Evolutionary conservation across 2,113 vertebrate species (phyloP).

Genomic region (Oxygymnocypris stewartii): DNA sequence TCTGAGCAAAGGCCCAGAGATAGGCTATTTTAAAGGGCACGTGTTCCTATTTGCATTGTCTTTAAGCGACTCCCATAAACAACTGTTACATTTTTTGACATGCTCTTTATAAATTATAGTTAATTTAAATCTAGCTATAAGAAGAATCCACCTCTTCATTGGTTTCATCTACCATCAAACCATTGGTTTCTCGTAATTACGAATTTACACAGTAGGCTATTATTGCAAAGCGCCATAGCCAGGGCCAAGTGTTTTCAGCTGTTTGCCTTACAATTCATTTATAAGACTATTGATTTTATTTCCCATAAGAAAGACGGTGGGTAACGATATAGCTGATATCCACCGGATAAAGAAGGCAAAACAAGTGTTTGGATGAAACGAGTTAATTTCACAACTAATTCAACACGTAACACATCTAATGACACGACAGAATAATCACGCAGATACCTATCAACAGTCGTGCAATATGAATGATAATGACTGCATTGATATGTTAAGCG

Average conservation of each 20-base stretch:
- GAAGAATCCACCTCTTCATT: background rate
- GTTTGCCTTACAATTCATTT: slow-evolving; percentile 5
- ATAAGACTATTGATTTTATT: slow-evolving; percentile 34
- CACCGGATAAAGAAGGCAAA: slow-evolving; percentile 48
- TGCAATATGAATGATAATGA: slow-evolving; percentile 67
- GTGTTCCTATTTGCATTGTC: background rate
- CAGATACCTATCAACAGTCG: slow-evolving; percentile 67
- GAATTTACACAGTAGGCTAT: background rate
- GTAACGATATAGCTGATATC: slow-evolving; percentile 43
- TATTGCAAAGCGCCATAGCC: background rate
- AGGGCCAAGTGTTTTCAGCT: slow-evolving; percentile 8
- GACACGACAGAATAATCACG: slow-evolving; percentile 65
- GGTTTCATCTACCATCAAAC: too few relatives aligned
- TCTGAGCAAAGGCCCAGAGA: background rate
- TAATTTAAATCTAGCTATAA: background rate
- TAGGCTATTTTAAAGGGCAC: background rate
- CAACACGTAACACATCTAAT: slow-evolving; percentile 58
- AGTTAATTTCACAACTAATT: slow-evolving; percentile 57
- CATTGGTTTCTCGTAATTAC: background rate
- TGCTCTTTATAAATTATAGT: background rate
- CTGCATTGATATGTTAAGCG: slow-evolving; percentile 76
- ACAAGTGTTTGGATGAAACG: slow-evolving; percentile 55
- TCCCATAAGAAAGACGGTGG: slow-evolving; percentile 39
- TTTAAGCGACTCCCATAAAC: background rate
- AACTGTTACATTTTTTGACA: background rate